Evolutionary conservation across 2,113 vertebrate species (phyloP).

Genomic region (Dasyornis broadbenti): DNA sequence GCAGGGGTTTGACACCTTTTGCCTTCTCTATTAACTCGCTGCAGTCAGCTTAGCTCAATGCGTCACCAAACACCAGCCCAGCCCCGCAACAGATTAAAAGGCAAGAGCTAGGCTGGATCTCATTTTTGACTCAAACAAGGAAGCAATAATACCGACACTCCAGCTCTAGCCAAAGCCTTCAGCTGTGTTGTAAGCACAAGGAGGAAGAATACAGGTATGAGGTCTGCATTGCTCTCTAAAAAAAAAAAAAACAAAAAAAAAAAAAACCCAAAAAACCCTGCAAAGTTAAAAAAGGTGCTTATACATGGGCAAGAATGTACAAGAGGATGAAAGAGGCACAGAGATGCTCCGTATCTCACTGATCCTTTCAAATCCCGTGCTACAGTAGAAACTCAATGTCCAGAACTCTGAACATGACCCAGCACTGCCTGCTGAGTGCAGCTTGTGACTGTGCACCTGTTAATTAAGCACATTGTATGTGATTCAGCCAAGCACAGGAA

Average conservation of each 20-base stretch:
- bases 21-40: slow-evolving; percentile 8
- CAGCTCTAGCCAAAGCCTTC: not conserved
- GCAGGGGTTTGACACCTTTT: slow-evolving; percentile 39
- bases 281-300: not conserved
- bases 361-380: not conserved
- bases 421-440: not conserved
- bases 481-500: not conserved
- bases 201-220: not conserved
- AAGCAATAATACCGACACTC: not conserved
- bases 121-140: slow-evolving; percentile 19
- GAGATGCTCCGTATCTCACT: not conserved
- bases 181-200: not conserved
- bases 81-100: slow-evolving; percentile 32
- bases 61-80: slow-evolving; percentile 21
- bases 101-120: slow-evolving; percentile 27
- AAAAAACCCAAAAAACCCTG: not conserved
- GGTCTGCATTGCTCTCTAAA: not conserved
- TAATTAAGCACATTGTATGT: not conserved
- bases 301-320: not conserved
- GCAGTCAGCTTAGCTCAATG: slow-evolving; percentile 47
- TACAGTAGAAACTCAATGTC: not conserved
- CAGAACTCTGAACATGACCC: not conserved
- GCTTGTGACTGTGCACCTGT: not conserved
- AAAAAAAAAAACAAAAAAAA: not conserved
- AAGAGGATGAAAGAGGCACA: not conserved